A percentile compares a stretch with the other conserved stretches of the same genome.
phyloP scores from a whole-genome alignment of 2,113 vertebrate genomes.

The Galemys pyrenaicus region DNA sequence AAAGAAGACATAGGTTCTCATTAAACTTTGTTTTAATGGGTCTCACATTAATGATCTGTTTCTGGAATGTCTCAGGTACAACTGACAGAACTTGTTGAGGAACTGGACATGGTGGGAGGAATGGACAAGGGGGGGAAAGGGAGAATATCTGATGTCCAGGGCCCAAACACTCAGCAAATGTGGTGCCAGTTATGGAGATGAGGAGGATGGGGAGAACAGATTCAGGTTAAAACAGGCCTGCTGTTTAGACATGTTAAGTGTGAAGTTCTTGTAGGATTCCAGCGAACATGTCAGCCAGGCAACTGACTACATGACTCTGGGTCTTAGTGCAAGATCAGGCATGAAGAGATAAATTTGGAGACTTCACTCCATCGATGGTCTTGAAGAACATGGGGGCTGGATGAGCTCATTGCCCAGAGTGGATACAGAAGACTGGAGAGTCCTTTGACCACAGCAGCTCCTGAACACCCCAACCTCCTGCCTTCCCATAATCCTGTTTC shows the following conservation, averaged over 20 bases:
- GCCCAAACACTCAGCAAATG: background rate
- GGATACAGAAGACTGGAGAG: background rate
- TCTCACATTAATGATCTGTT: background rate
- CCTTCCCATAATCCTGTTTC: fast-evolving
- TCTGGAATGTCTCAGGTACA: background rate
- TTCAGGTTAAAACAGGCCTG: background rate
- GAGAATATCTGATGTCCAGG: fast-evolving
- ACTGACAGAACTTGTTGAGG: background rate
- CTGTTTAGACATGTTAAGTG: background rate
- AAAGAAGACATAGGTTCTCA: no score
- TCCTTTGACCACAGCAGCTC: background rate
- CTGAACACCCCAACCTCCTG: background rate
- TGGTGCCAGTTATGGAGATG: background rate
- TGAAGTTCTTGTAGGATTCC: background rate
- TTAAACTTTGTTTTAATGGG: no score
- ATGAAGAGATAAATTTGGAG: background rate
- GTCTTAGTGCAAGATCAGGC: background rate
- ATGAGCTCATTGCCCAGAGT: background rate
- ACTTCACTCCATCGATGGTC: background rate
- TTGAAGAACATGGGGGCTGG: background rate
- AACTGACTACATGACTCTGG: background rate
- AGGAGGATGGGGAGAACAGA: background rate
- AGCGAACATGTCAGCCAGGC: background rate
- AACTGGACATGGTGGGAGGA: background rate
- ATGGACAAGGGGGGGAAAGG: background rate